Evolutionary conservation across 2,797 vertebrate genomes (phyloP), one percentile per base, ranked within the genome.

Genomic region (Remorina albescens): DNA sequence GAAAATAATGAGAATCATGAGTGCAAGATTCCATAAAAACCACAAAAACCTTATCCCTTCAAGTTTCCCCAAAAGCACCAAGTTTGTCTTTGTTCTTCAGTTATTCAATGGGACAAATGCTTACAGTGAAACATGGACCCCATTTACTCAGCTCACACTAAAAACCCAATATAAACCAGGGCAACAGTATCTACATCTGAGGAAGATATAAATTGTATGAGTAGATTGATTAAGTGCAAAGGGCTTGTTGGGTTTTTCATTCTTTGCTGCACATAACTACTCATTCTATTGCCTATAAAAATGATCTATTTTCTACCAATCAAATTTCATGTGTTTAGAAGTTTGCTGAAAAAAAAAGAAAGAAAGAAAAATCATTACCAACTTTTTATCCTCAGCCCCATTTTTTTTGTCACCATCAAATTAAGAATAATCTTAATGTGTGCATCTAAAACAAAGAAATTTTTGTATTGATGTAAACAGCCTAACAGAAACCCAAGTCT

Each of bases 31-130:
- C 2, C 25, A 54, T 58, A 51, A 74, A 72, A 83, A 71, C 21
- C 28, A 42, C 49, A 64, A 62, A 70, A 62, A 26, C 28, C 8
- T 59, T 8, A 44, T 70, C 59, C 51, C 42, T 83, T 75, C 49
- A 62, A 81, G 55, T 70, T 83, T 79, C 19, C 67, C 50, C 25
- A 68, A 73, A 74, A 80, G 81, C 89, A 88, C 86, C 82, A 69
- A 66, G 46, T 83, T 74, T 9, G 6, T 79, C 56, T 84, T 84
- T 82, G 80, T 85, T 87, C 72, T 85, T 68, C 50, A 57, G 26
- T 71, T 53, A 60, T 42, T 37, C 21, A 60, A 34, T 4, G 25
- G 51, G 66, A 54, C 10, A 53, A 53, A 80, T 66, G 18, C 44
- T 46, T 54, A 70, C 4, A 26, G 11, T n/a, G n/a, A 75, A 73